phyloP scores from a whole-genome alignment of 2,888 invertebrate genomes.

The Melinopterus prodromus region DNA sequence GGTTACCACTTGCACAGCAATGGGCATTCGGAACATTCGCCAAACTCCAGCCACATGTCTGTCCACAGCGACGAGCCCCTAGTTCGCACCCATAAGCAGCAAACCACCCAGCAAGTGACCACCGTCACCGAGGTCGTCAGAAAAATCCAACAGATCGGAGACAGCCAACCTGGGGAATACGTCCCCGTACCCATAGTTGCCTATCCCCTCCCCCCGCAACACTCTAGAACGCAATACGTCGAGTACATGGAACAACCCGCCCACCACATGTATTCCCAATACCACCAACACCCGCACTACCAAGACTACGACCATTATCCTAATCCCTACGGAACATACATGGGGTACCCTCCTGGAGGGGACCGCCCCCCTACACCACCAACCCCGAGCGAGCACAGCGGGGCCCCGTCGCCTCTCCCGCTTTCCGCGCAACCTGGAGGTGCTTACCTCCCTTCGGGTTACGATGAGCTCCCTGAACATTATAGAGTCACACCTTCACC shows the following conservation, averaged over 20 bases:
- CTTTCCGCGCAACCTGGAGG: conserved; percentile 56
- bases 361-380: conserved; percentile 64
- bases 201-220: conserved; percentile 53
- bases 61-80: conserved; percentile 64
- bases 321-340: conserved; percentile 62
- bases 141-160: conserved; percentile 68
- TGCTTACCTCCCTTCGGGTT: conserved; percentile 71
- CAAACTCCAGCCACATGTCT: conserved; percentile 66
- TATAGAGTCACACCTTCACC: conserved; percentile 74
- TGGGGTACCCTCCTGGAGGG: conserved; percentile 59
- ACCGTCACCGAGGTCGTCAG: conserved; percentile 75
- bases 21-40: conserved; percentile 72
- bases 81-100: conserved; percentile 72
- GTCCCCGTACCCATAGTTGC: conserved; percentile 62
- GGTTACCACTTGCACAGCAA: conserved; percentile 66
- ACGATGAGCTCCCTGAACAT: conserved; percentile 69
- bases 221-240: conserved; percentile 59
- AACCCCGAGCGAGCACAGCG: conserved; percentile 66
- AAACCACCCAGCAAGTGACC: conserved; percentile 75
- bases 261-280: conserved; percentile 62
- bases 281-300: conserved; percentile 63
- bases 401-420: conserved; percentile 64
- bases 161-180: conserved; percentile 65
- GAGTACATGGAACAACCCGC: conserved; percentile 62
- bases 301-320: conserved; percentile 69